phyloP scores from a whole-genome alignment of 2,797 vertebrate genomes.

The Labroides dimidiatus region DNA sequence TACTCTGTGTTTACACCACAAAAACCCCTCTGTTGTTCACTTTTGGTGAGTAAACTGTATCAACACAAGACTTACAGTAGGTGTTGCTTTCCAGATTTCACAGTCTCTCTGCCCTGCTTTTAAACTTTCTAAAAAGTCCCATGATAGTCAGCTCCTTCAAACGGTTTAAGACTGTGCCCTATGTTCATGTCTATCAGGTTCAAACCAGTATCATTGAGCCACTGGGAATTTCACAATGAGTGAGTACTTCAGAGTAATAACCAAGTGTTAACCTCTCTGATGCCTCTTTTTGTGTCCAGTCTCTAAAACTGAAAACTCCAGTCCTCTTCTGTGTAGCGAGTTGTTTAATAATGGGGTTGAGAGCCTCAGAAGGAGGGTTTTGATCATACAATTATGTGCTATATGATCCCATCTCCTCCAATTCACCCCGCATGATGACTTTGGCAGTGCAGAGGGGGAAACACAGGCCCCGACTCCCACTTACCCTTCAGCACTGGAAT shows the following conservation, averaged over 20 bases:
- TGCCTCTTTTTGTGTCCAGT: slow-evolving; percentile 19
- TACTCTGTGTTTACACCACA: neutral
- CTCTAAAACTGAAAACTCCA: slow-evolving; percentile 15
- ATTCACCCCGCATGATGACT: slow-evolving; percentile 53
- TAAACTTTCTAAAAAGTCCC: slow-evolving; percentile 35
- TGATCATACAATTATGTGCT: slow-evolving; percentile 54
- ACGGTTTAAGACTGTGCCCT: slow-evolving; percentile 44
- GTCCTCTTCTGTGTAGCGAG: slow-evolving; percentile 17
- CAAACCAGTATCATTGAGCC: slow-evolving; percentile 52
- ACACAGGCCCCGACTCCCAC: slow-evolving; percentile 23
- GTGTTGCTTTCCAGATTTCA: slow-evolving; percentile 29
- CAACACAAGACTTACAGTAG: neutral
- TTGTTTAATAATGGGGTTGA: slow-evolving; percentile 40
- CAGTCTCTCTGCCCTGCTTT: slow-evolving; percentile 30
- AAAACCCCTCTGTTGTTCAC: neutral
- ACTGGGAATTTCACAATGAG: slow-evolving; percentile 60
- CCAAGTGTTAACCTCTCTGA: slow-evolving; percentile 45
- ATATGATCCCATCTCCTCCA: slow-evolving; percentile 53
- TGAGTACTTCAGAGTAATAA: slow-evolving; percentile 57
- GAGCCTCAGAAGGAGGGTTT: slow-evolving; percentile 46
- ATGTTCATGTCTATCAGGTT: slow-evolving; percentile 67
- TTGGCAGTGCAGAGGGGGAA: slow-evolving; percentile 57
- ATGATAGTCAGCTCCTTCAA: slow-evolving; percentile 25
- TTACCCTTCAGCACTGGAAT: slow-evolving; percentile 32
- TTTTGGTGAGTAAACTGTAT: neutral